Evolutionary conservation across 1,140 invertebrate species (phyloP).

Genomic region (Meloidogyne hapla): DNA sequence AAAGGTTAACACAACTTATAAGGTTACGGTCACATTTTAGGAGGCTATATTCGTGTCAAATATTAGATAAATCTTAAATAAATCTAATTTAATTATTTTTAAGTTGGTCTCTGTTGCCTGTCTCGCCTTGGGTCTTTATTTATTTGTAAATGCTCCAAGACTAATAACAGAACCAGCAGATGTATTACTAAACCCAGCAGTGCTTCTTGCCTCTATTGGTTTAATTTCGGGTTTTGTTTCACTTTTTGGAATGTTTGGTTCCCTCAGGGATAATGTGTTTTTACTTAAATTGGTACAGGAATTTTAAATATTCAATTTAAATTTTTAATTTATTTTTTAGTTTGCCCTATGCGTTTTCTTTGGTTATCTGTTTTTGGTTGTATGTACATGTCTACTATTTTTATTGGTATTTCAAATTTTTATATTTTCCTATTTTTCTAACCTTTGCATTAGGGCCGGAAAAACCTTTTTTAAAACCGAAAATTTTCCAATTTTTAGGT

Average conservation of each 20-base stretch:
- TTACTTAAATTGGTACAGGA: conserved; percentile 57
- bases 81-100: conserved; percentile 13
- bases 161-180: conserved; percentile 53
- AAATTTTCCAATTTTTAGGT: too few relatives aligned
- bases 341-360: conserved; percentile 57
- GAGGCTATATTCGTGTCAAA: background rate
- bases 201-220: conserved; percentile 55
- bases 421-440: background rate
- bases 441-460: background rate
- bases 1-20: background rate
- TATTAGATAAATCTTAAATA: background rate
- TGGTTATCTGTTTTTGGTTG: conserved; percentile 55
- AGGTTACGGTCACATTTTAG: background rate
- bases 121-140: conserved; percentile 58
- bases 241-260: conserved; percentile 55
- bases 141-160: conserved; percentile 59
- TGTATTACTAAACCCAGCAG: conserved; percentile 59
- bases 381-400: conserved; percentile 55
- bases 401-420: conserved; percentile 36
- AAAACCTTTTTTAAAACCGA: too few relatives aligned
- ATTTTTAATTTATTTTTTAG: conserved; percentile 44
- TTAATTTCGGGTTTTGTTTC: conserved; percentile 53
- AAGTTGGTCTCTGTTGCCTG: conserved; percentile 56
- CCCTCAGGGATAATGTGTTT: conserved; percentile 54
- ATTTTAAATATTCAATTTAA: background rate